Evolutionary conservation across 2,113 vertebrate species (phyloP), one percentile per base, ranked within the genome.

Genomic region (Euleptes europaea): DNA sequence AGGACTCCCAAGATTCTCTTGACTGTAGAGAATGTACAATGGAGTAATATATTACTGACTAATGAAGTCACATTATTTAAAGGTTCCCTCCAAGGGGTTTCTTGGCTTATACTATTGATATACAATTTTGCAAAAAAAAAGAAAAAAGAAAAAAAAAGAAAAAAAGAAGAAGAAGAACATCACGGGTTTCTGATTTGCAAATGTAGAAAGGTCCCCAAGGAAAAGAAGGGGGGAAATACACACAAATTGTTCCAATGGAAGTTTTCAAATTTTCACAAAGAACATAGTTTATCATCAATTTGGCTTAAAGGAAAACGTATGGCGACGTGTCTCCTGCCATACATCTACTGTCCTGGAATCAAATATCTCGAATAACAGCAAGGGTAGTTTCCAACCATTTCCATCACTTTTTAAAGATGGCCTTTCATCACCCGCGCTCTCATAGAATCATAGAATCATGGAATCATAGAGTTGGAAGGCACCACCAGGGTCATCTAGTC

Each of bases 41-140:
- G 80, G 19, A 57, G 26, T 65, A 90, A 91, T 74, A 73, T 54
- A 89, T 71, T 78, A 85, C 75, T 86, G 90, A 60, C 51, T 95
- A 93, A 93, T 90, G 9, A 94, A 93, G 54, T 92, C 3, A 83
- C 15, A 90, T 93, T 92, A 54, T 74, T 92, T 90, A 92, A 94
- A 89, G n/a, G 28, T 49, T 90, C 89, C 5, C 86, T 93, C 76
- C 38, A 88, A 93, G 76, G 67, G 91, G 71, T 89, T 87, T 92
- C 33, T 82, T 73, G 89, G 91, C 85, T 94, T 94, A 94, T 90
- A 89, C 85, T 88, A 89, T 81, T 87, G 93, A 63, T 88, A 81
- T 88, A 88, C 42, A 94, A 14, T 86, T 94, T 91, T 90, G 84
- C 86, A 89, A 77, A 85, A 88, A 57, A 63, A 63, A 92, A 0